Percentiles rank a stretch among this genome's conserved stretches.
Evolutionary conservation across 2,113 vertebrate species (phyloP).

Genomic region (Antechinus stuartii): DNA sequence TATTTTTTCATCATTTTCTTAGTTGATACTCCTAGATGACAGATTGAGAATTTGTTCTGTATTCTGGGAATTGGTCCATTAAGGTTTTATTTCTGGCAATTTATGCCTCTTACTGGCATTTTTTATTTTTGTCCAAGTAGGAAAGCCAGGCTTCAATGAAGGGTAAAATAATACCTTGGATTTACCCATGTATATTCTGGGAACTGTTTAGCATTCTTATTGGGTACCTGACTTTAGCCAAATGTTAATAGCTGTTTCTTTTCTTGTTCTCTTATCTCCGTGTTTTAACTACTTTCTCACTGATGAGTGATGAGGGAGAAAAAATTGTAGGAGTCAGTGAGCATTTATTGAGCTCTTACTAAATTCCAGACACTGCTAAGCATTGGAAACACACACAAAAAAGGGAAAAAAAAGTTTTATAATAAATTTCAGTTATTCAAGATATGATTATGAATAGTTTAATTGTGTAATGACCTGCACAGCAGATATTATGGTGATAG

Average conservation of each 20-base stretch:
- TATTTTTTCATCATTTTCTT: too few species aligned
- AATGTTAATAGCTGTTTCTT: neutral
- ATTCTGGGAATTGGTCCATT: slow-evolving; percentile 30
- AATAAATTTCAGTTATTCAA: neutral
- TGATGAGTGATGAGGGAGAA: neutral
- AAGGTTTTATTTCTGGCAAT: slow-evolving; percentile 12
- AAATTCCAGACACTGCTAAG: neutral
- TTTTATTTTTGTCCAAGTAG: slow-evolving; percentile 32
- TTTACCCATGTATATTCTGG: slow-evolving; percentile 24
- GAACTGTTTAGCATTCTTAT: neutral
- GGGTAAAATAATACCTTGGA: neutral
- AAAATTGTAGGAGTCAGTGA: neutral
- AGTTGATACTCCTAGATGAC: neutral
- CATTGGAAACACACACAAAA: neutral
- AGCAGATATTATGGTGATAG: neutral
- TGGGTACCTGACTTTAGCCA: slow-evolving; percentile 24
- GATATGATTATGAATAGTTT: neutral
- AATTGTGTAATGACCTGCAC: neutral
- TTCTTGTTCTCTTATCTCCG: neutral
- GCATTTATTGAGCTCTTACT: neutral
- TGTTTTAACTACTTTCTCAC: neutral
- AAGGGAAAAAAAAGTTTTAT: neutral
- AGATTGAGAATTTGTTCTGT: slow-evolving; percentile 17
- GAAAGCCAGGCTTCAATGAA: slow-evolving; percentile 10
- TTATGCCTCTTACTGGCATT: slow-evolving; percentile 23